A percentile compares a stretch with the other conserved stretches of the same genome.
These are phyloP conservation scores for Cordilura impudica DNA, from an alignment of 2,888 invertebrate species.

Conservation along the genomic window DNA sequence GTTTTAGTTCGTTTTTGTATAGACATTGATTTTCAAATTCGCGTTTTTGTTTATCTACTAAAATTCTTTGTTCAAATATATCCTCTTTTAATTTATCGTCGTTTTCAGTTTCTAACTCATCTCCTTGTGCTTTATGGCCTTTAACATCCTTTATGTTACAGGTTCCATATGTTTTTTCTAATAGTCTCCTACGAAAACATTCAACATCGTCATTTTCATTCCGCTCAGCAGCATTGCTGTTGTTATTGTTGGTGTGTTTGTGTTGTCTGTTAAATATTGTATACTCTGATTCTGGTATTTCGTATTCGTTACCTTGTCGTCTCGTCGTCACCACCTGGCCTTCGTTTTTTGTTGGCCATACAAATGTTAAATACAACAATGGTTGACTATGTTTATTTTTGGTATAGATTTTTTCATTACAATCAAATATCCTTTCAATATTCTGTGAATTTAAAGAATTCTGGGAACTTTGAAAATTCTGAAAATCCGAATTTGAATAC, in stretches of 20 bases:
- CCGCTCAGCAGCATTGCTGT: conserved; percentile 6
- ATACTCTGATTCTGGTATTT: conserved; percentile 26
- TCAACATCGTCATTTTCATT: conserved; percentile 64
- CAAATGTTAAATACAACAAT: conserved; percentile 55
- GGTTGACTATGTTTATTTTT: conserved; percentile 35
- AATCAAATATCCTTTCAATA: conserved; percentile 39
- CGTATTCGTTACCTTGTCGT: conserved; percentile 48
- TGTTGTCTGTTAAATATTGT: conserved; percentile 43
- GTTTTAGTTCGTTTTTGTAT: neutral
- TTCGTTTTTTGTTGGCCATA: conserved; percentile 57
- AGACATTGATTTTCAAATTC: conserved; percentile 41
- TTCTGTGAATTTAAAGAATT: neutral
- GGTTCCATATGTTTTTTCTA: conserved; percentile 63
- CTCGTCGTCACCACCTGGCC: conserved; percentile 56
- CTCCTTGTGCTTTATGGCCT: conserved; percentile 54
- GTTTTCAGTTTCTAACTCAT: conserved; percentile 34
- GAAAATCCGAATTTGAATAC: neutral
- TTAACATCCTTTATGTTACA: conserved; percentile 65
- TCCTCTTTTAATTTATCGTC: conserved; percentile 14
- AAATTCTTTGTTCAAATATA: conserved; percentile 32
- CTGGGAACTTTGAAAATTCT: conserved; percentile 2
- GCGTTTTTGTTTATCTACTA: conserved; percentile 49
- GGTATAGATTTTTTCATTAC: conserved; percentile 57
- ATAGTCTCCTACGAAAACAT: conserved; percentile 16
- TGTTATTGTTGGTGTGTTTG: conserved; percentile 42